Base-by-base conservation (phyloP, 2,797 vertebrate genomes). In the Heterohyrax brucei region DNA sequence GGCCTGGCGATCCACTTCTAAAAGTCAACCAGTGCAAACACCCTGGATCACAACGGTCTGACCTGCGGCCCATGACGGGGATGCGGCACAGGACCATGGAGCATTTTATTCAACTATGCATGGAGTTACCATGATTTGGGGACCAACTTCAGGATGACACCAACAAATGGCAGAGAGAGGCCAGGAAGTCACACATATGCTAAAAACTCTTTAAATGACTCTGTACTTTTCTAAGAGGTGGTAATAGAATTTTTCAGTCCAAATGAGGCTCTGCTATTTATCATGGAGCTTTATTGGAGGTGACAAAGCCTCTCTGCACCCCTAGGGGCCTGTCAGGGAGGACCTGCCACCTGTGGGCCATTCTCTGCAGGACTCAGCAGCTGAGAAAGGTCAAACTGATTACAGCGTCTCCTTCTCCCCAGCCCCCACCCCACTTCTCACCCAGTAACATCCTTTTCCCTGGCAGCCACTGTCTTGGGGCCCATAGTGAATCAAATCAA, bases 401-500 rank as follows among this genome's bases (percentile, higher is more conserved):
- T 56, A 70, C 1, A 3, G 7, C 66, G 39, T 39, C 26, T 46
- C 86, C n/a, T 1, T 3, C 18, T 59, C 46, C 53, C 24, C 39
- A 39, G 39, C 39, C 14, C 18, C 30, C 73, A 62, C 22, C 62
- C 64, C 53, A 7, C 66, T 73, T 24, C 39, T 87, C 30, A 2
- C 3, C 24, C 1, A 3, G 6, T 70, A 92, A 56, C 0, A 5
- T 56, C 72, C 50, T 62, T 59, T 64, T 91, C 72, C 73, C 87
- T 50, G 28, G 70, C 10, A 48, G 62, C 56, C 0, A 1, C 61
- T 82, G 79, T 82, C 46, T 0, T 13, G 84, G 56, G 88, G 19
- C 26, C 48, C 28, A 4, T 62, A 28, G 21, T 16, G 64, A 89
- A 80, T 75, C 80, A 64, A 46, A 95, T 96, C 80, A 48, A n/a